A percentile compares a stretch with the other conserved stretches of the same genome.
These are phyloP conservation scores for Eupeodes latifasciatus DNA, from an alignment of 2,888 invertebrate genomes.

Conservation along the genomic window DNA sequence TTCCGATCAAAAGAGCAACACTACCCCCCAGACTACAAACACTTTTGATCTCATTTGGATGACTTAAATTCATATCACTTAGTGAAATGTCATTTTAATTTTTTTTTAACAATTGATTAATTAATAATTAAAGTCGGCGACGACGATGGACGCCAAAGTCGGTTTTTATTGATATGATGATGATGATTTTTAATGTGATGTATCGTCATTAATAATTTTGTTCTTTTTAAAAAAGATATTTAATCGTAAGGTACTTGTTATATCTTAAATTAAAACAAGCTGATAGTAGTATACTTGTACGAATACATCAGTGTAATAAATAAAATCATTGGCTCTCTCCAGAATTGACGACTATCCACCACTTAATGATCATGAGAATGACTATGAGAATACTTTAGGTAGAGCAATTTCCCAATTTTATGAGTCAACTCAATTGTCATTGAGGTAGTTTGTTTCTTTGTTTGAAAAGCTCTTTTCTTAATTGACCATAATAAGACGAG, in stretches of 20 bases:
- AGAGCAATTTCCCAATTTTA: slow-evolving; percentile 1
- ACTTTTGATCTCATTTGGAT: slow-evolving; percentile 10
- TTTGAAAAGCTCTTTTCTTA: slow-evolving; percentile 2
- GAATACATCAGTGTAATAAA: not conserved
- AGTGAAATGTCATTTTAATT: not conserved
- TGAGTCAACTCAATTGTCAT: slow-evolving; percentile 15
- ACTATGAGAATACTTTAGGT: slow-evolving; percentile 11
- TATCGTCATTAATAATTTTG: not conserved
- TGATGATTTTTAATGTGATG: not conserved
- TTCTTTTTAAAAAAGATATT: slow-evolving; percentile 7
- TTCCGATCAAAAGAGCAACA: not conserved
- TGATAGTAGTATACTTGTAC: not conserved
- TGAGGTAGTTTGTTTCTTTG: slow-evolving; percentile 9
- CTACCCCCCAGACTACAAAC: not conserved
- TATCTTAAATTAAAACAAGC: slow-evolving; percentile 3
- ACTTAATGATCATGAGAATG: slow-evolving; percentile 8
- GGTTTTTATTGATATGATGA: not conserved
- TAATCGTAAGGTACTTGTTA: not conserved
- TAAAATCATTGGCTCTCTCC: not conserved
- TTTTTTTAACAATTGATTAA: not conserved
- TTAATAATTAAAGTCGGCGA: not conserved
- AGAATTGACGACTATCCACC: not conserved
- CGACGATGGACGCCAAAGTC: not conserved
- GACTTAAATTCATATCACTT: slow-evolving; percentile 8
- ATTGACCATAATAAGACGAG: slow-evolving; percentile 1